A percentile compares a stretch with the other conserved stretches of the same genome.
These are phyloP conservation scores for Masticophis lateralis DNA, from an alignment of 2,797 vertebrate genomes.

Conservation along the genomic window DNA sequence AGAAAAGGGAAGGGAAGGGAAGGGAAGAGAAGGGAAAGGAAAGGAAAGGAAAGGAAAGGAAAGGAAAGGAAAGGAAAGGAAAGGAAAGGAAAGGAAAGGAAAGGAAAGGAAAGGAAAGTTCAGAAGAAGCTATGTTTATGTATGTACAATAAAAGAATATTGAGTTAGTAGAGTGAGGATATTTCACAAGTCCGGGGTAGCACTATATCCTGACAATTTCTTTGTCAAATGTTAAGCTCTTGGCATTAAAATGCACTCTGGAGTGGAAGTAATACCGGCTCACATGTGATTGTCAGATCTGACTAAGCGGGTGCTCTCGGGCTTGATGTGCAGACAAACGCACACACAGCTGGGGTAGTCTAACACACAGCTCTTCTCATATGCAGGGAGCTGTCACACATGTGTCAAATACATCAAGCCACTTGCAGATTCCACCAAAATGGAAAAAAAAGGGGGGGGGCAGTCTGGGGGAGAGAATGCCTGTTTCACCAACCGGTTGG, in stretches of 20 bases:
- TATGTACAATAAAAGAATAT: slow-evolving; percentile 2
- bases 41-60: neutral
- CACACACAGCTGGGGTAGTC: slow-evolving; percentile 75
- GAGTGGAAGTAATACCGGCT: slow-evolving; percentile 61
- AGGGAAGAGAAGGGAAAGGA: neutral
- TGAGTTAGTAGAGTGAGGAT: neutral
- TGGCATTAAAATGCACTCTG: slow-evolving; percentile 78
- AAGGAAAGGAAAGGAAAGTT: accelerated
- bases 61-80: neutral
- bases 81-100: neutral
- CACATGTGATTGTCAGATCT: slow-evolving; percentile 67
- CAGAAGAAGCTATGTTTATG: neutral
- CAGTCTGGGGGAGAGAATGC: slow-evolving; percentile 45
- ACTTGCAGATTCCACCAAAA: slow-evolving; percentile 83
- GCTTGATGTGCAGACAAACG: slow-evolving; percentile 69
- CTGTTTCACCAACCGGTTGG: slow-evolving; percentile 69
- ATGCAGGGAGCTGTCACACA: slow-evolving; percentile 80
- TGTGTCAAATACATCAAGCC: slow-evolving; percentile 87
- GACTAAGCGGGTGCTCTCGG: slow-evolving; percentile 60
- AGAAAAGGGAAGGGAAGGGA: accelerated
- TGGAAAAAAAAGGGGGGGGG: neutral
- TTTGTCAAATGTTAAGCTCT: slow-evolving; percentile 78
- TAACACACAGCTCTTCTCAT: slow-evolving; percentile 74
- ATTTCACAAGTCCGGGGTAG: slow-evolving; percentile 16
- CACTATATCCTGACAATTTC: slow-evolving; percentile 60